Base-by-base conservation (phyloP, 2,797 vertebrate genomes). In the Tenualosa ilisha region DNA sequence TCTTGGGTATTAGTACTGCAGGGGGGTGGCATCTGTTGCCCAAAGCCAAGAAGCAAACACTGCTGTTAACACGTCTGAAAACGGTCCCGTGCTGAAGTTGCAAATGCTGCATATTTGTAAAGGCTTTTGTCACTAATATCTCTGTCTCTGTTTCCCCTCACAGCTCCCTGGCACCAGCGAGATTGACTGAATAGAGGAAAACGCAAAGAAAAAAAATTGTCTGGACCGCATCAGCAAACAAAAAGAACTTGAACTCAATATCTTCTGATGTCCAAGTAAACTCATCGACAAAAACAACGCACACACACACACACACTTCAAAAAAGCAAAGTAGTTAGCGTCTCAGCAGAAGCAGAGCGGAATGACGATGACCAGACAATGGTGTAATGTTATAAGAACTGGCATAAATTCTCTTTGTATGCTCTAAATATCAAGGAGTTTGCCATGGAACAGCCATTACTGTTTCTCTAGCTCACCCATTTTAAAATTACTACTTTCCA, bases 61-160 rank as follows among this genome's bases (percentile, higher is more conserved):
- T 22, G 40, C 22, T 72, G 65, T 72, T 17, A 37, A 11, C 26
- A 17, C 26, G 31, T 40, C 65, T 72, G 43, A 46, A 40, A 79
- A 46, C 40, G 17, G 37, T 43, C 72, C 37, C 5, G 1, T 79
- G 72, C 59, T 46, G 6, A 79, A 79, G 72, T 40, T 79, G 72
- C 72, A 43, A 43, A 79, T 79, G 40, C 72, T 79, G 72, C 40
- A 20, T 79, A 37, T 79, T 79, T 79, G 72, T 79, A 43, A 20
- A 46, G 72, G 72, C 72, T 79, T 43, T 43, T 79, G 72, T 43
- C 72, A 79, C 72, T 79, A 79, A 79, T 79, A 79, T 46, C 72
- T 79, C 40, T 79, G 15, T 17, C 20, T 79, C 72, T 79, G 37
- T 79, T 22, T 46, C 17, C 40, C 72, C 26, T 37, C 72, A 46